These are phyloP conservation scores for Oscarella lobularis DNA, from an alignment of 37 sponge, comb jelly and placozoan genomes.

Conservation along the genomic window DNA sequence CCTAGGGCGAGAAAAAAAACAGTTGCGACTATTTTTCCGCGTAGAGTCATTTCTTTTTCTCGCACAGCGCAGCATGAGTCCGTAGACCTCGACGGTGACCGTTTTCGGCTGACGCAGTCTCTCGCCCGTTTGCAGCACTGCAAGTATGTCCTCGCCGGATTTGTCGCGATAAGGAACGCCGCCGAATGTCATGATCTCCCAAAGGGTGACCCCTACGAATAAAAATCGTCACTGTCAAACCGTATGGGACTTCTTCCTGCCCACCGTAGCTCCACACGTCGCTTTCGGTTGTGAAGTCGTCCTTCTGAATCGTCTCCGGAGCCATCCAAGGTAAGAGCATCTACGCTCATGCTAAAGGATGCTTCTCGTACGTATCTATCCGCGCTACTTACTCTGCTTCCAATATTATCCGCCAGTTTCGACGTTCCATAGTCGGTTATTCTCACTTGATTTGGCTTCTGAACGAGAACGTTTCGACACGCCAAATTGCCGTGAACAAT, in stretches of 20 bases:
- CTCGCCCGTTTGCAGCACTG: constrained; percentile 31
- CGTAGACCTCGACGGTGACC: constrained; percentile 59
- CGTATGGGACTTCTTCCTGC: too few species aligned
- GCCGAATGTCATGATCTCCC: constrained; percentile 85
- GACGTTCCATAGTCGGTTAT: not conserved
- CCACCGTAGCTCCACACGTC: constrained; percentile 78
- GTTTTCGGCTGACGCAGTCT: constrained; percentile 58
- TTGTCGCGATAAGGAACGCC: constrained; percentile 36
- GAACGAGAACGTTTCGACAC: not conserved
- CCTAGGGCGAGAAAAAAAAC: not conserved
- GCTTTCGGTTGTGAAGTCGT: constrained; percentile 63
- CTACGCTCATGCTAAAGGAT: too few species aligned
- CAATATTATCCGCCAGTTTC: not conserved
- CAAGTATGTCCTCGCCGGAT: constrained; percentile 30
- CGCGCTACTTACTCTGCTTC: not conserved
- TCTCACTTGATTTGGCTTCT: not conserved
- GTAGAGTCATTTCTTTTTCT: not conserved
- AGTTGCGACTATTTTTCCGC: not conserved
- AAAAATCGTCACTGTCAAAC: too few species aligned
- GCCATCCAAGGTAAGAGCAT: constrained; percentile 86
- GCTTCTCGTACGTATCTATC: too few species aligned
- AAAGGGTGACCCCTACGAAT: constrained; percentile 54
- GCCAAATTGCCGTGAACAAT: not conserved
- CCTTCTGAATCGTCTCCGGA: constrained; percentile 48
- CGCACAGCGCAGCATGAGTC: constrained; percentile 46